These are phyloP conservation scores for Falco peregrinus DNA, from an alignment of 2,797 vertebrate species.

Conservation along the genomic window DNA sequence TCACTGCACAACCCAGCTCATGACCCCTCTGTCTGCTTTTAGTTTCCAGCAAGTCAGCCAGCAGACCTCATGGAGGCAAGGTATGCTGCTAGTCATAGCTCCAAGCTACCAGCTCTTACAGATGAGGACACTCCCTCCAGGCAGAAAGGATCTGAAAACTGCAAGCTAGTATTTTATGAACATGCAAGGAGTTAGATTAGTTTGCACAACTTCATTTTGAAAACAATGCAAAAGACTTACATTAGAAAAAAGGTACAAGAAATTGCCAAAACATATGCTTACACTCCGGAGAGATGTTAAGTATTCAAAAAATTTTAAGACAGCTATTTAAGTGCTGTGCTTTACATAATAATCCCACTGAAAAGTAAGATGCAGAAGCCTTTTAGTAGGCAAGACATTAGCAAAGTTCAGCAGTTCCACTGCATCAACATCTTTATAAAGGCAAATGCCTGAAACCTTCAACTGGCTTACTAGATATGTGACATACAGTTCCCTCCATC, in stretches of 20 bases:
- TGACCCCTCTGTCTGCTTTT: not conserved
- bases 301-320: not conserved
- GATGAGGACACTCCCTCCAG: not conserved
- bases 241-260: not conserved
- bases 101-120: not conserved
- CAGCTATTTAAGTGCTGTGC: not conserved
- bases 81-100: not conserved
- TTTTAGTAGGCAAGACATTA: not conserved
- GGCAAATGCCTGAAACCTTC: not conserved
- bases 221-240: accelerated
- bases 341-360: not conserved
- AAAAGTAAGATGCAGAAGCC: not conserved
- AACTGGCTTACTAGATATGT: not conserved
- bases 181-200: not conserved
- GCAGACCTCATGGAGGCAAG: not conserved
- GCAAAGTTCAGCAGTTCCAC: not conserved
- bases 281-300: accelerated
- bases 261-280: not conserved
- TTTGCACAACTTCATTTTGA: not conserved
- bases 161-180: not conserved
- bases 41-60: not conserved
- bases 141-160: not conserved
- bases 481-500: not conserved
- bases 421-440: not conserved
- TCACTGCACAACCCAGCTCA: not conserved